Base-by-base conservation (phyloP, 37 sponge, comb jelly and placozoan genomes). In the Halichondria panicea region DNA sequence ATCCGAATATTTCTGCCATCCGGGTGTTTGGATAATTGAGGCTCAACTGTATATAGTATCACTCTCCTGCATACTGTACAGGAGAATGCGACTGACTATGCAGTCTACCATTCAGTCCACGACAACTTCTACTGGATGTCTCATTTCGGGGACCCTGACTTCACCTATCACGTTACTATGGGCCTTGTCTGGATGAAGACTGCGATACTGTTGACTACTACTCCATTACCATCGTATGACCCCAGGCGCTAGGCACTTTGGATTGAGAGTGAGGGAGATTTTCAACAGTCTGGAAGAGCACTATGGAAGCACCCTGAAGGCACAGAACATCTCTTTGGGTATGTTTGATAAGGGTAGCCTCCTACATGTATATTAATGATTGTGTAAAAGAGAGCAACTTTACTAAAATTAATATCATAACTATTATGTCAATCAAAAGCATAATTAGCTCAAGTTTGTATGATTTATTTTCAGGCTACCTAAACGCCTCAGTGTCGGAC, bases 101-200 rank as follows among this genome's bases (percentile, higher is more conserved):
- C 81, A 33, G 90, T 89, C 27, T 89, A 89, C 39, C 90, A 89
- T 43, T 89, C 90, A 0, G 84, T 89, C 31, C 90, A 89, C 41
- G 90, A 89, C 53, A 89, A 84, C 63, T 84, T 80, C 68, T 74
- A 83, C 70, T 89, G 77, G 77, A 46, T 79, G 71, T 54, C 28
- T 5, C 38, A 75, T 45, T 80, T 75, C 62, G 84, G 35, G 18
- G 90, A 89, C 55, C 64, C 60, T 25, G 15, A 37, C 52, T 89
- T 89, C 66, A 55, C 90, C 42, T 71, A 79, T 37, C 80, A 84
- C 56, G 33, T 15, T 25, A 85, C 90, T 2, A 6, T 80, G 44
- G 85, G 85, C 0, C 34, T 72, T 50, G 59, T 89, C 52, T 89
- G 85, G 90, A 21, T 50, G 39, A 74, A 79, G 48, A 68, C 43